phyloP scores from a whole-genome alignment of 1,140 invertebrate genomes.

The Phymorhynchus buccinoides region DNA sequence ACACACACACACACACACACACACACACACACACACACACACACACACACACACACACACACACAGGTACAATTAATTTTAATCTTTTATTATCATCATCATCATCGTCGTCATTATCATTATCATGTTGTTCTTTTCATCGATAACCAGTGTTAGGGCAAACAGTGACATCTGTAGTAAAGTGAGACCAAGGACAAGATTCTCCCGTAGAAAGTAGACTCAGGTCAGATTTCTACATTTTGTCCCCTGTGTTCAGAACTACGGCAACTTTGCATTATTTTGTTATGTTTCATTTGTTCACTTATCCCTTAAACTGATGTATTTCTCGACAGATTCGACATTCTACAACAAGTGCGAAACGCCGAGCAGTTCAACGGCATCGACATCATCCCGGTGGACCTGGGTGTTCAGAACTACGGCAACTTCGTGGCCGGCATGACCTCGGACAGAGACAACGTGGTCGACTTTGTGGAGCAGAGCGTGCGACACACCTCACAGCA shows the following conservation, averaged over 20 bases:
- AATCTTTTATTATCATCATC: not conserved
- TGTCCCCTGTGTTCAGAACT: too few relatives aligned
- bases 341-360: constrained; percentile 33
- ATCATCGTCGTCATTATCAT: not conserved
- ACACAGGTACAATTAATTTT: not conserved
- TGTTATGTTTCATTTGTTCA: too few relatives aligned
- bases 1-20: not conserved
- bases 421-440: constrained; percentile 40
- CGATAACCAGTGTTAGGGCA: too few relatives aligned
- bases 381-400: constrained; percentile 40
- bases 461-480: constrained; percentile 20
- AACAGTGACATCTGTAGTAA: too few relatives aligned
- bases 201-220: too few relatives aligned
- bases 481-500: not conserved
- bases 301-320: too few relatives aligned
- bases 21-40: not conserved
- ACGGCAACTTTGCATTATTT: too few relatives aligned
- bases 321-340: constrained; percentile 19
- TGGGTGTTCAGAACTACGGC: constrained; percentile 18
- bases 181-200: too few relatives aligned
- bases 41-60: not conserved
- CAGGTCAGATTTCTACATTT: too few relatives aligned
- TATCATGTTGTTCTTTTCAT: not conserved
- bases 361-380: constrained; percentile 33
- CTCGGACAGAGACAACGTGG: constrained; percentile 12